phyloP scores from a whole-genome alignment of 2,888 invertebrate genomes.

The Tenthredo notha region DNA sequence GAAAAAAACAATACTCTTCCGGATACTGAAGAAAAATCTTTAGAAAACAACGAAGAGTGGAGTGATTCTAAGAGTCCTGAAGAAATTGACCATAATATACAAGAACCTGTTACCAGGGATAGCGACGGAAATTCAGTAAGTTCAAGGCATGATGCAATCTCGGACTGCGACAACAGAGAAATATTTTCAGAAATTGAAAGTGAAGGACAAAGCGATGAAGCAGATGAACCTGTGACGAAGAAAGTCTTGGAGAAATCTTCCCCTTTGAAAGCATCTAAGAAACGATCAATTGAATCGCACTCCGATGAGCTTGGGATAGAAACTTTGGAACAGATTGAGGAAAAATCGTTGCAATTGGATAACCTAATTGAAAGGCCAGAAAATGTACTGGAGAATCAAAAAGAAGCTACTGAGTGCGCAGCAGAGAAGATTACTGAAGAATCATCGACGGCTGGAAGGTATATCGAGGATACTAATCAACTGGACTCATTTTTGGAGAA shows the following conservation, averaged over 20 bases:
- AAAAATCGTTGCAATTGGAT: not conserved
- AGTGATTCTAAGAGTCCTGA: slow-evolving; percentile 9
- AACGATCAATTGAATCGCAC: slow-evolving; percentile 54
- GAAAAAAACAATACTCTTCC: not conserved
- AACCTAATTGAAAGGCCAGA: not conserved
- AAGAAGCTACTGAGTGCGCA: not conserved
- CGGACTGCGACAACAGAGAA: slow-evolving; percentile 67
- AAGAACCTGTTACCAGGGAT: not conserved
- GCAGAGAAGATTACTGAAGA: not conserved
- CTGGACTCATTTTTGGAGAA: not conserved
- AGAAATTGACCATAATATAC: not conserved
- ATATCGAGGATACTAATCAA: not conserved
- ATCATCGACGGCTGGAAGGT: no score
- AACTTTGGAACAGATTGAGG: not conserved
- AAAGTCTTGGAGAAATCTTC: not conserved
- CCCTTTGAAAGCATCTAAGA: slow-evolving; percentile 11
- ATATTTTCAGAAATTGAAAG: slow-evolving; percentile 67
- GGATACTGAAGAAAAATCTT: not conserved
- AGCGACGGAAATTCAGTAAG: not conserved
- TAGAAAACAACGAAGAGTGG: not conserved
- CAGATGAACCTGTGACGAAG: slow-evolving; percentile 13
- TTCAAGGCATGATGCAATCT: slow-evolving; percentile 58
- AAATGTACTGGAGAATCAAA: not conserved
- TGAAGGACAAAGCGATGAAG: not conserved
- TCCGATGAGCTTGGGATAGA: slow-evolving; percentile 51